Evolutionary conservation across 1,140 invertebrate species (phyloP).

Genomic region (Varroa destructor): DNA sequence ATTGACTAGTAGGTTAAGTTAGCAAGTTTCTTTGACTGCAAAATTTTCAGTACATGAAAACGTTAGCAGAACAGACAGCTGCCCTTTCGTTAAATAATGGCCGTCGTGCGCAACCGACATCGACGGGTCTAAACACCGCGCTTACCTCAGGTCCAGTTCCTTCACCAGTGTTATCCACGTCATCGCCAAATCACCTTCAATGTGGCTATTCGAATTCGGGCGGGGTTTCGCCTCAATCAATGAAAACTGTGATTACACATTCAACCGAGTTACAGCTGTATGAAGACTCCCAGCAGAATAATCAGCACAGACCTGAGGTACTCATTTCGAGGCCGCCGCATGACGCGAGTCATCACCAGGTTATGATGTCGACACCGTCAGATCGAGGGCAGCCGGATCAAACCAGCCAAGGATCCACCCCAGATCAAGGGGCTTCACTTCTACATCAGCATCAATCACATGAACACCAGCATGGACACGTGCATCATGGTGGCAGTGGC

Average conservation of each 20-base stretch:
- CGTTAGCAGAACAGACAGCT: conserved; percentile 3
- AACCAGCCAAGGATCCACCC: too few relatives aligned
- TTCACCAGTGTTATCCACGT: too few relatives aligned
- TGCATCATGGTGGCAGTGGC: not conserved
- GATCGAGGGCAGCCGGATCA: too few relatives aligned
- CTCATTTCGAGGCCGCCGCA: too few relatives aligned
- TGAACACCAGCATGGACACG: not conserved
- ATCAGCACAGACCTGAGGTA: conserved; percentile 32
- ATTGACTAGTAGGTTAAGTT: too few relatives aligned
- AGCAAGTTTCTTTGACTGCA: too few relatives aligned
- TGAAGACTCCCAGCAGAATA: conserved; percentile 36
- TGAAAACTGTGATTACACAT: conserved; percentile 5
- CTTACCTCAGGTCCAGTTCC: too few relatives aligned
- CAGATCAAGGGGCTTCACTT: conserved; percentile 30
- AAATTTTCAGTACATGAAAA: conserved; percentile 12
- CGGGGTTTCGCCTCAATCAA: too few relatives aligned
- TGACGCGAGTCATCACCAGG: too few relatives aligned
- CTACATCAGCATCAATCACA: conserved; percentile 31
- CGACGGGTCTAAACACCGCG: not conserved
- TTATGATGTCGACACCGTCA: too few relatives aligned
- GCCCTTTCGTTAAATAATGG: conserved; percentile 9
- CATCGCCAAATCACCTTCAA: too few relatives aligned
- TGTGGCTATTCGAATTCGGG: too few relatives aligned
- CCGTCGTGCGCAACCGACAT: not conserved
- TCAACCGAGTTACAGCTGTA: conserved; percentile 30